These are phyloP conservation scores for Psittacula cyanocephala DNA, from an alignment of 2,113 vertebrate genomes.

Conservation along the genomic window DNA sequence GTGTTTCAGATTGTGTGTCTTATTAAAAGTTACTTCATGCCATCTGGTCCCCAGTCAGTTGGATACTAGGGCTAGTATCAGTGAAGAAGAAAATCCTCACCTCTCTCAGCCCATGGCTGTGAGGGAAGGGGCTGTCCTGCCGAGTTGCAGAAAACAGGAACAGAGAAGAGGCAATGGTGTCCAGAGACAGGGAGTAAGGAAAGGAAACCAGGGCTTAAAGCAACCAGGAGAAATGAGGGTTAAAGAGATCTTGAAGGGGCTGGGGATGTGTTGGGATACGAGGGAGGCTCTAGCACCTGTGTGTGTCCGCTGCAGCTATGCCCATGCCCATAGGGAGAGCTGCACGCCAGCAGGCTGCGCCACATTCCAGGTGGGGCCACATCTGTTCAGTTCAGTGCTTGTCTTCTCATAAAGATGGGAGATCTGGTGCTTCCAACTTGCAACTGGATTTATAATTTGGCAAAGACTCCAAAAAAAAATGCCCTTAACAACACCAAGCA, in stretches of 20 bases:
- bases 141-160: background rate
- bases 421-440: constrained; percentile 25
- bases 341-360: background rate
- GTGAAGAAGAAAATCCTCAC: background rate
- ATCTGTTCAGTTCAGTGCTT: background rate
- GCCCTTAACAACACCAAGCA: background rate
- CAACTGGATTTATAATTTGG: constrained; percentile 46
- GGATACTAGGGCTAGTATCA: background rate
- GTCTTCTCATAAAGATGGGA: background rate
- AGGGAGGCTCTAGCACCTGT: background rate
- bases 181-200: background rate
- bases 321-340: background rate
- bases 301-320: background rate
- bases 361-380: background rate
- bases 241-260: background rate
- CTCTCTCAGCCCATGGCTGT: accelerated
- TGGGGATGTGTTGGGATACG: background rate
- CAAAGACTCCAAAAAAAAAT: background rate
- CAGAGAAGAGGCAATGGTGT: background rate
- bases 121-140: background rate
- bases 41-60: background rate
- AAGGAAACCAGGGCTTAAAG: background rate
- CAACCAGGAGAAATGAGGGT: background rate
- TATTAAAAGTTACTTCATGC: background rate
- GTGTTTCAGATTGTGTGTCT: background rate